phyloP scores from a whole-genome alignment of 2,113 vertebrate genomes.

The Cyanoderma ruficeps region DNA sequence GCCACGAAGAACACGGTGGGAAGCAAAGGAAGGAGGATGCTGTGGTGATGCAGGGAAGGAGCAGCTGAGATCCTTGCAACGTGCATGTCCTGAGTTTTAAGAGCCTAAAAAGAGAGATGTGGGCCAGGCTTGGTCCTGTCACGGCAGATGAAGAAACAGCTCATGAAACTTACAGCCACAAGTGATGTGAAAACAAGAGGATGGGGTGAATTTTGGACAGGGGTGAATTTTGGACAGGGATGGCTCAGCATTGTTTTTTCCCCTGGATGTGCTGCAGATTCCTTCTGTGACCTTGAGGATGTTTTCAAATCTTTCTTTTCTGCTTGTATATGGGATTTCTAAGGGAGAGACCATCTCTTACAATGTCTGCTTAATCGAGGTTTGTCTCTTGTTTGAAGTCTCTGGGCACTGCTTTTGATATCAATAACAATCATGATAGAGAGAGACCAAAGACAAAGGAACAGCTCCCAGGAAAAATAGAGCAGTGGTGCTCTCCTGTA shows the following conservation, averaged over 20 bases:
- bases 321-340: not conserved
- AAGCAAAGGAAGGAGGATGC: not conserved
- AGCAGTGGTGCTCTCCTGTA: not conserved
- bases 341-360: not conserved
- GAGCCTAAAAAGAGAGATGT: not conserved
- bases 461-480: not conserved
- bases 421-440: not conserved
- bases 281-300: constrained; percentile 13
- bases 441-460: not conserved
- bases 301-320: not conserved
- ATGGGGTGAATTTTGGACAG: not conserved
- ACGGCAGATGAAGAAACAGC: not conserved
- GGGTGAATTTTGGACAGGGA: not conserved
- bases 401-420: constrained; percentile 11
- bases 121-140: not conserved
- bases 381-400: not conserved
- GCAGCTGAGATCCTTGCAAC: not conserved
- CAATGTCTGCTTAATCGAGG: not conserved
- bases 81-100: not conserved
- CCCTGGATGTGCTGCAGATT: not conserved
- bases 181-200: not conserved
- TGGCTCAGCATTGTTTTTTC: not conserved
- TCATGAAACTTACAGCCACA: rapidly evolving
- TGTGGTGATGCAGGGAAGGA: not conserved
- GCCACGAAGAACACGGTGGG: not conserved